Base-by-base conservation (phyloP, 2,888 invertebrate genomes). In the Aethes cnicana region DNA sequence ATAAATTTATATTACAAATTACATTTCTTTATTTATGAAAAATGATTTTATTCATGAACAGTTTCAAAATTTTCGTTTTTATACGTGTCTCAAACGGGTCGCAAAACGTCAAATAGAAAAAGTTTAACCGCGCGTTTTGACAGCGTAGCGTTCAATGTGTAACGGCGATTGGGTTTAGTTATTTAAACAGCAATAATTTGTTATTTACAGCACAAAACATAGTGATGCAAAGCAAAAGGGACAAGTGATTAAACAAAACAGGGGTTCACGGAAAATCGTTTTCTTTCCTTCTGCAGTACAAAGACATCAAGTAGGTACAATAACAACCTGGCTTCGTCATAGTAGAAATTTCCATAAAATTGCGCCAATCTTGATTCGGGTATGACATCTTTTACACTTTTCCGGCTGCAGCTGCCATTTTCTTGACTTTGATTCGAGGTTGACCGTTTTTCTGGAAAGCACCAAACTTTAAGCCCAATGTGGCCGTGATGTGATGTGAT, bases 311-410 rank as follows among this genome's bases (percentile, higher is more conserved):
- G 7, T 18, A 16, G 23, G 7, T 18, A 16, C 16, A 35, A 42
- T n/a, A 26, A 8, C 62, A 61, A 85, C 86, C 86, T 87, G 68
- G 68, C 65, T 64, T 88, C 89, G 68, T 89, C 87, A 69, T 91
- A 87, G 77, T 90, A 92, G 66, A 90, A 90, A 69, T 90, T 90
- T 74, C 92, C 90, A 64, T 91, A 91, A 69, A 89, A 91, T 58
- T 83, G 84, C 47, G 92, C 91, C 71, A 94, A 76, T 81, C 91
- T 90, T 55, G 93, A 93, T 57, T 90, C 84, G 4, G 94, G 93
- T 64, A 94, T 93, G 39, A 91, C 90, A 67, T 93, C 92, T 68
- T 90, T 91, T 23, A 93, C 93, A 56, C 90, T 91, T 68, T 85
- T 79, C 54, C 76, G 72, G 60, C 77, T 70, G 64, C 75, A 68